Base-by-base conservation (phyloP, 2,888 invertebrate genomes). In the Polylopha cassiicola region DNA sequence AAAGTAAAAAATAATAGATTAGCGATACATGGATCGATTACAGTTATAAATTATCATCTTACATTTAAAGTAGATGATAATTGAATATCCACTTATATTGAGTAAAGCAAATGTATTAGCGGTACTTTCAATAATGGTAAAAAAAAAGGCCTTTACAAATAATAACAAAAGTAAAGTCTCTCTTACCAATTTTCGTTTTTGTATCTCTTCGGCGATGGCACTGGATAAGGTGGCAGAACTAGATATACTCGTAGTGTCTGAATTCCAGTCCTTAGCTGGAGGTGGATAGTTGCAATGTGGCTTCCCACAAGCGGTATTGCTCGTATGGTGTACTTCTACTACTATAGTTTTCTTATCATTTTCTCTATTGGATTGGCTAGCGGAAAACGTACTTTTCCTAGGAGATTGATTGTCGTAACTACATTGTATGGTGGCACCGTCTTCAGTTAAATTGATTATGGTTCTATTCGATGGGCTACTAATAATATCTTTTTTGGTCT, bases 401-500 rank as follows among this genome's bases (percentile, higher is more conserved):
- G 76, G 74, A n/a, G 73, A 59, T 33, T 74, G 69, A 39, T 81
- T 82, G 28, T 86, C 80, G 50, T 86, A 86, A 59, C 88, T 89
- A 58, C 90, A 91, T 56, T 90, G 90, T 53, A 92, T 92, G 3
- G 90, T 90, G 29, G 91, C 91, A 24, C 91, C 91, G 50, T 88
- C 90, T 69, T 91, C 92, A 1, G 91, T 89, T 52, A 92, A 73
- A 75, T 91, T 91, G 29, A 92, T 92, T 46, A 92, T 91, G 2
- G 92, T 92, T 58, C 90, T 90, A 72, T 91, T 91, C 46, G 89
- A 88, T 43, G 87, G 82, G 57, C 61, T 57, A 39, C 66, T 71
- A 44, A 76, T 47, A 37, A 71, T 73, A 21, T 84, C 82, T 39
- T 67, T 66, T 48, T 66, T 74, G 43, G 48, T 65, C 53, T 72